Evolutionary conservation across 2,113 vertebrate species (phyloP), one percentile per base, ranked within the genome.

Genomic region (Sylvia atricapilla): DNA sequence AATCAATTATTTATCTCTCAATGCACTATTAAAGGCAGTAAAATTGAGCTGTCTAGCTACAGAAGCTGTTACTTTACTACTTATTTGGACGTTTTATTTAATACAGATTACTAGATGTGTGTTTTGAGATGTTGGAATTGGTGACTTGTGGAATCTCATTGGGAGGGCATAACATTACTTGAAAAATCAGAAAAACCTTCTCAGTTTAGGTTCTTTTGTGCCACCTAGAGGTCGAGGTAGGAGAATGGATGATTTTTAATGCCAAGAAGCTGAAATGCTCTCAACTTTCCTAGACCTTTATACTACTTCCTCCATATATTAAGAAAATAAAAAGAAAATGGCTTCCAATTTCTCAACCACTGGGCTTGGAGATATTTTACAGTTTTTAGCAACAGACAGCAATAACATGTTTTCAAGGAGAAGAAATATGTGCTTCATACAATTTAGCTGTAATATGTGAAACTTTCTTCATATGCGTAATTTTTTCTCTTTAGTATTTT

Each of bases 181-280:
- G 13, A 63, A 52, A 47, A 55, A 35, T 25, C 5, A 14, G 18
- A 31, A 52, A 49, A 85, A 12, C 16, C 15, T 59, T 22, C 37
- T 62, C 81, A 47, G 39, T 35, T 75, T 66, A 83, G 14, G 79
- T 68, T 89, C 67, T 96, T 76, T 94, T 95, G 58, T 96, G 95
- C 97, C 97, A 97, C 78, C 98, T 98, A 97, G 83, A 93, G 97
- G 95, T 94, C 39, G 76, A 27, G 6, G 5, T 43, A 4, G 67
- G 46, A 86, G 84, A 43, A 78, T 7, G 43, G 79, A 30, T 68
- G 46, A 68, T 72, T 84, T 52, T 7, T 53, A 19, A 3, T 21
- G 33, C 21, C 7, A 4, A 28, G 24, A 30, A n/a, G 28, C 11
- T 70, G 44, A 77, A 91, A 60, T n/a, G 20, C 17, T 73, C 37